A percentile compares a stretch with the other conserved stretches of the same genome.
phyloP scores from a whole-genome alignment of 2,113 vertebrate genomes.

The Herpetotheres cachinnans region DNA sequence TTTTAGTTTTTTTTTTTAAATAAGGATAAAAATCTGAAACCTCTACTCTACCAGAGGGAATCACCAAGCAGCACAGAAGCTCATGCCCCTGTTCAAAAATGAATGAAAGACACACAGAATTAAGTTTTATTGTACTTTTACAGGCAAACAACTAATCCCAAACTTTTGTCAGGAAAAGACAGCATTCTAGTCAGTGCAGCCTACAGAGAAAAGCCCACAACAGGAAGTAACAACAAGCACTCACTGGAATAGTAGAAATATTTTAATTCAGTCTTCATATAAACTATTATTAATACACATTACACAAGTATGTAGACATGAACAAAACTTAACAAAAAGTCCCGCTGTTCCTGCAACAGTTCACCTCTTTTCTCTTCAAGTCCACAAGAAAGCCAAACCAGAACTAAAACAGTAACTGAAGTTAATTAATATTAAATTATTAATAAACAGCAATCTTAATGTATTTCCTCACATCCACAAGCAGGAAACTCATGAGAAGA shows the following conservation, averaged over 20 bases:
- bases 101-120: neutral
- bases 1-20: neutral
- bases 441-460: neutral
- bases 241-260: neutral
- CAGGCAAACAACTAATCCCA: neutral
- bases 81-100: neutral
- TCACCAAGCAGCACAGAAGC: neutral
- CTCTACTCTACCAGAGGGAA: neutral
- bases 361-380: neutral
- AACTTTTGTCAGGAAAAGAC: neutral
- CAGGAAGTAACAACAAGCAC: neutral
- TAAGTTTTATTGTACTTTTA: neutral
- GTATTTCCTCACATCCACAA: neutral
- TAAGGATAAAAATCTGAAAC: neutral
- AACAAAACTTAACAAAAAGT: neutral
- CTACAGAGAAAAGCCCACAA: neutral
- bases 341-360: neutral
- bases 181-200: neutral
- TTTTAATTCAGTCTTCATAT: constrained; percentile 22
- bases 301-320: neutral
- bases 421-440: neutral
- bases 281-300: neutral
- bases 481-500: neutral
- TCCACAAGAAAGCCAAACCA: neutral
- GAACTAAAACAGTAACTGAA: neutral